Evolutionary conservation across 1,140 invertebrate genomes (phyloP), one percentile per base, ranked within the genome.

Genomic region (Sitobion miscanthi): DNA sequence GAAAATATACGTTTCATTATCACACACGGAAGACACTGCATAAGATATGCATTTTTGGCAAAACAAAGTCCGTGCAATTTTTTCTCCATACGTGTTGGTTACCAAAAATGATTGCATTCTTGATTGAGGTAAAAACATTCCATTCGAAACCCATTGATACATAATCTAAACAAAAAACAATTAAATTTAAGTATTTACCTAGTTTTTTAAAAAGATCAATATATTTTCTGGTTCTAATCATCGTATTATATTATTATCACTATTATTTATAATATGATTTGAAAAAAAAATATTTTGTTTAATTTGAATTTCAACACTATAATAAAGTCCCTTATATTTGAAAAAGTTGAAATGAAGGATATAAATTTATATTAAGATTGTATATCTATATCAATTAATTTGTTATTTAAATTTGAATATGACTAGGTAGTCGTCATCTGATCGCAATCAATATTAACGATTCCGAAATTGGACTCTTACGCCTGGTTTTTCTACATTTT

Each of bases 71-170:
- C 57, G 91, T n/a, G 82, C 25, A 1, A 85, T n/a, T 52, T 17
- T 82, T 86, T 49, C 77, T 57, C 82, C 57, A 9, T 83, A 93
- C 4, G 85, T 3, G 6, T 52, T 86, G 42, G 35, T 47, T 2
- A 83, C 82, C 11, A 93, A 85, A 57, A 86, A 54, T 1, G 45
- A 57, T 54, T 45, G 49, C 20, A 54, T 42, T 2, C 6, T 83
- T 8, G 77, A 52, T 42, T 93, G 69, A 21, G 91, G 91, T 49
- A 93, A 8, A 52, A 93, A 52, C 91, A 83, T 83, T 93, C 91
- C 91, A 30, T 86, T 86, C 14, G 47, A 38, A 35, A 93, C 38
- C 89, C 25, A 69, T 90, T 90, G 54, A 45, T 62, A 90, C 23
- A 90, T 20, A 5, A n/a, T 90, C 89, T 90, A 25, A 6, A 25